phyloP scores from a whole-genome alignment of 2,797 vertebrate genomes.

The Hybognathus amarus region DNA sequence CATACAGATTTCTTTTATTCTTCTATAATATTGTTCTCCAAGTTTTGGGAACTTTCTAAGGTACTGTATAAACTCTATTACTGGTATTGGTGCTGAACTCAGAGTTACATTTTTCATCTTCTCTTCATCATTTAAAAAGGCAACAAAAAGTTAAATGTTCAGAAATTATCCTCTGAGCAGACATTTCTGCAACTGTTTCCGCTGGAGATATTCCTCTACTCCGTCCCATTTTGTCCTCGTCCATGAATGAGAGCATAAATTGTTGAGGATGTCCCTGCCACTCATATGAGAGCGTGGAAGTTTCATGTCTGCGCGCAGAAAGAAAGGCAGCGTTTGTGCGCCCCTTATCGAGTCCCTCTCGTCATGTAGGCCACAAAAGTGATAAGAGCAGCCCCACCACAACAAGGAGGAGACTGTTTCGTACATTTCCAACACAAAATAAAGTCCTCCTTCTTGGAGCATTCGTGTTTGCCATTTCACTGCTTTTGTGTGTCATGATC shows the following conservation, averaged over 20 bases:
- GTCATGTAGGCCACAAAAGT: conserved; percentile 63
- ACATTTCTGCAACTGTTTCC: background rate
- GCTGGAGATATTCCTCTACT: conserved; percentile 35
- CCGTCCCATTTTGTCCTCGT: conserved; percentile 25
- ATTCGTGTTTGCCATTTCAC: conserved; percentile 42
- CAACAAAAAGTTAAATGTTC: background rate
- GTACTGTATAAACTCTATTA: too few relatives aligned
- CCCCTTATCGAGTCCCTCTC: conserved; percentile 60
- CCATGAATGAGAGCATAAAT: conserved; percentile 57
- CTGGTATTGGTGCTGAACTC: too few relatives aligned
- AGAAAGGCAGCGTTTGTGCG: conserved; percentile 66
- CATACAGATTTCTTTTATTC: too few relatives aligned
- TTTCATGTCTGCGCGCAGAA: conserved; percentile 63
- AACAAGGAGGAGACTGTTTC: conserved; percentile 66
- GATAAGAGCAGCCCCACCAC: conserved; percentile 60
- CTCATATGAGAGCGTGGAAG: conserved; percentile 56
- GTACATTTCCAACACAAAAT: conserved; percentile 37
- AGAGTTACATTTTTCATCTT: background rate
- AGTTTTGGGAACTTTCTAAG: too few relatives aligned
- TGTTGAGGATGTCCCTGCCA: conserved; percentile 66
- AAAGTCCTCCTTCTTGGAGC: conserved; percentile 55
- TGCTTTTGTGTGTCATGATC: conserved; percentile 41
- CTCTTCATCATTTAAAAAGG: background rate
- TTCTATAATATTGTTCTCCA: too few relatives aligned
- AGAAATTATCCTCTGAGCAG: background rate